Base-by-base conservation (phyloP, 2,113 vertebrate species). In the Desmodus rotundus region DNA sequence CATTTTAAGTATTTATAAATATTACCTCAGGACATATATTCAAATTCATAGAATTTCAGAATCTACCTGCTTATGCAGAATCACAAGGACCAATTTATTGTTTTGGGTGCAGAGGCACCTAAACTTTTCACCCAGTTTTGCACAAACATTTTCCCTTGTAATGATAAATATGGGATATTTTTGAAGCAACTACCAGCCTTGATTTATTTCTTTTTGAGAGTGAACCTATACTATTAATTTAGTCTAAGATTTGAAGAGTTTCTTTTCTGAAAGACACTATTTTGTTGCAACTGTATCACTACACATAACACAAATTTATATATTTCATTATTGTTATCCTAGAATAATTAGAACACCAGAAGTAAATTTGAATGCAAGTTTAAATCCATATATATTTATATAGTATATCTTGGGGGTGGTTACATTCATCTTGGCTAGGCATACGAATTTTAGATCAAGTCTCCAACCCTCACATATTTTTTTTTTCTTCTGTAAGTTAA, bases 1-100 rank as follows among this genome's bases (percentile, higher is more conserved):
- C 63, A 90, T 61, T 81, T 88, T 82, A 86, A 90, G 16, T 31
- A 96, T 41, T 93, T 92, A 80, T 56, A 31, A 43, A 58, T 47
- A 82, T 28, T 72, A 78, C 52, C 36, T 89, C 10, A 24, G 10
- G 19, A 31, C 10, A 45, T 38, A 45, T 93, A 89, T 47, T 81
- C 26, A 76, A 89, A 20, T 28, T 56, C 15, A 87, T 19, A 74
- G 4, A 68, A 80, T 54, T 94, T 84, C 4, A 45, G 5, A 89
- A 65, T 85, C 22, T 38, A 33, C 7, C 50, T 41, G 24, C 4
- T 41, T 16, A n/a, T 5, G 86, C 5, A 7, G 43, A 12, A 72
- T 70, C 54, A 45, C n/a, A 93, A 43, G 1, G 1, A 54, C 6
- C 1, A 47, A 38, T 47, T 92, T 81, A 80, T 84, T 73, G 41